Conservation (phyloP, 2,113 vertebrate genomes). For the Cephalopterus ornatus region DNA sequence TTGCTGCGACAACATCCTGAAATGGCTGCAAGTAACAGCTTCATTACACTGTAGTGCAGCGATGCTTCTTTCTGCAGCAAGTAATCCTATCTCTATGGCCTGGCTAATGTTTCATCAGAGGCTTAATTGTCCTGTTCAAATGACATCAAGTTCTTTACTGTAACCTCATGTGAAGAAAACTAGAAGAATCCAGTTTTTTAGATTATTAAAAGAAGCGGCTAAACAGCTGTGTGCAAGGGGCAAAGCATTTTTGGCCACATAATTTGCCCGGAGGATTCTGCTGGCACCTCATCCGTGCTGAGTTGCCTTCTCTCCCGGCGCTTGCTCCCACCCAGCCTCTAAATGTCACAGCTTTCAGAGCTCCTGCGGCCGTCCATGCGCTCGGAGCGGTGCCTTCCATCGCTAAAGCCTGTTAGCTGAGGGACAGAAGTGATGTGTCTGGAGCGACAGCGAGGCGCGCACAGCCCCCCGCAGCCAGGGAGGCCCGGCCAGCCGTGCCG, state of each 20-base stretch:
- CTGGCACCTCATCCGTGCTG: neutral
- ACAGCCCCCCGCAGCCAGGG: neutral
- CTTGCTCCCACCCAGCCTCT: neutral
- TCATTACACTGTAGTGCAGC: neutral
- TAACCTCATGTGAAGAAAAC: neutral
- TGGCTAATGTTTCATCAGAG: slow-evolving; percentile 69
- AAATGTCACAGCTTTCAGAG: slow-evolving; percentile 28
- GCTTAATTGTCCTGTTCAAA: slow-evolving; percentile 66
- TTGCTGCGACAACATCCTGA: neutral
- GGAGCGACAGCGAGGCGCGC: too few species aligned
- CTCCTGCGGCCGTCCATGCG: neutral
- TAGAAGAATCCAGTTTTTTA: neutral
- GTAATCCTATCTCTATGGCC: slow-evolving; percentile 58
- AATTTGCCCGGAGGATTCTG: neutral
- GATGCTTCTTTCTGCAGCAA: slow-evolving; percentile 14
- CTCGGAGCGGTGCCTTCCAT: neutral
- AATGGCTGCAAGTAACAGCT: neutral
- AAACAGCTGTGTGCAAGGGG: neutral
- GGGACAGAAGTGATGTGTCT: neutral
- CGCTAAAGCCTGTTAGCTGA: neutral
- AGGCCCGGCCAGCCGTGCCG: neutral
- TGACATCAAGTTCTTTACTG: neutral
- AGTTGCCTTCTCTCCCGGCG: neutral
- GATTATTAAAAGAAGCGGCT: too few species aligned
- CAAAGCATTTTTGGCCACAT: rapidly evolving